Evolutionary conservation across 2,888 invertebrate genomes (phyloP), one percentile per base, ranked within the genome.

Genomic region (Diarsia mendica): DNA sequence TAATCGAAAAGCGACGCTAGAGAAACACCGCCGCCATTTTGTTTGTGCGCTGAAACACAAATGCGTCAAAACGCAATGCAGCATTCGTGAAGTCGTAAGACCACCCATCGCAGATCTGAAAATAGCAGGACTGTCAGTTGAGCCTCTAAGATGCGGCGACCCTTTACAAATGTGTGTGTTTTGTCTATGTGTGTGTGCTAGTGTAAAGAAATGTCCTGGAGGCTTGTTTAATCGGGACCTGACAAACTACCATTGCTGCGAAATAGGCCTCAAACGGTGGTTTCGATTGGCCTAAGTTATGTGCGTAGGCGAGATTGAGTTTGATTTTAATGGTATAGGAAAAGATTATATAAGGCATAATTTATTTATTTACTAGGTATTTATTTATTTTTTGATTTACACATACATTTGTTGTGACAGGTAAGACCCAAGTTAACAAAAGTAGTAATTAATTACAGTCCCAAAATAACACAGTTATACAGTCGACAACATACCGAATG

Each of bases 191-290:
- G n/a, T n/a, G 49, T 72, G 72, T 55, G 33, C 28, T 69, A 53
- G 53, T 82, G 69, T 85, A 79, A 87, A 86, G 85, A 85, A 89
- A 83, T 80, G 76, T 79, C 74, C 82, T 76, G 79, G 80, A 79
- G 81, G 79, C 83, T 85, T 88, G 87, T 89, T 89, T 85, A 85
- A 89, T 87, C 83, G 83, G 82, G 85, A 78, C 74, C 80, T 84
- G 80, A 88, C 87, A 87, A 89, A 89, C 88, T 87, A 89, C 87
- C 82, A 82, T 77, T 83, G 86, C 85, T 85, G 70, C 77, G 77
- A 85, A 89, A 85, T 88, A 86, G 85, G 79, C 87, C 81, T 86
- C 82, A 79, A 84, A 89, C 66, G 46, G 75, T 76, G 67, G 71
- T 78, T 74, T 15, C 3, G 6, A 53, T 11, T 72, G 67, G 72